Evolutionary conservation across 2,113 vertebrate genomes (phyloP), one percentile per base, ranked within the genome.

Genomic region (Dendropsophus ebraccatus): DNA sequence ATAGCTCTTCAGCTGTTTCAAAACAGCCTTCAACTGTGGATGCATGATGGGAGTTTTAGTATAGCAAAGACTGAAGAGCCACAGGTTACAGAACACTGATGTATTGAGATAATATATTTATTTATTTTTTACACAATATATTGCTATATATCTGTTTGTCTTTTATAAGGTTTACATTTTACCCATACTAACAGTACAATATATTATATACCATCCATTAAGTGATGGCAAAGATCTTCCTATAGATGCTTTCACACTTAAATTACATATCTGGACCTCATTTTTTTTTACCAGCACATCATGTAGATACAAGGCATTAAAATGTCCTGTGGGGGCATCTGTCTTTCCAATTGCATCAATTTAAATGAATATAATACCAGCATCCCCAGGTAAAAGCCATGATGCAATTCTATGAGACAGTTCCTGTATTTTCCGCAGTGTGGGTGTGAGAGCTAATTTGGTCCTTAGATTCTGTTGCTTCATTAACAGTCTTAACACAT

Each of bases 401-500:
- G 94, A 94, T 92, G 92, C 92, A 93, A 91, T 94, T 93, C 92
- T 84, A 90, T 91, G 92, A 93, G 92, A 93, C 93, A 94, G 91
- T 93, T 94, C 90, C 92, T 92, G 92, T 91, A 92, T 91, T 94
- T 92, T 89, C 89, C 0, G 0, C 91, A 92, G 92, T 92, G 90
- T 91, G 92, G 92, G 92, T 92, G 93, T 91, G 91, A 94, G 92
- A 93, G 92, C 91, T 94, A 94, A 94, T 94, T 93, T 91, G 91
- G 91, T 95, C 91, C 91, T 94, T 91, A 91, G 90, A 94, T 92
- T 93, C 91, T 92, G 90, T 92, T 90, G 90, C 92, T 95, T 94
- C 94, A 94, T 95, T 95, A 96, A 93, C 92, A 95, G 92, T 94
- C 93, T 92, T 92, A 92, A 94, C 92, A 93, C 92, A 93, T 93